Conservation (phyloP, 2,113 vertebrate species). For the human region GRCh38 chr1:11018501-11019000, state of each 20-base stretch:
- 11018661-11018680: not conserved
- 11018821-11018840: conserved; percentile 99
- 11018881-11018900: not conserved
- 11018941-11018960: not conserved
- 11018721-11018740: conserved; percentile 91
- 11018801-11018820: conserved; percentile 97
- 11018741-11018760: conserved; percentile 97
- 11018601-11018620: not conserved
- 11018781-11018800: conserved; percentile 99
- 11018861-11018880: conserved; percentile 96
- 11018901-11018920: not conserved
- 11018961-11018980: not conserved
- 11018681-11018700: not conserved
- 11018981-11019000: not conserved
- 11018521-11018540: not conserved
- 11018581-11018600: not conserved
- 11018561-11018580: not conserved
- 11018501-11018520: too few relatives aligned
- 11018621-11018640: not conserved
- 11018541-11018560: not conserved
- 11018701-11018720: conserved; percentile 19
- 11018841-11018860: conserved; percentile 99
- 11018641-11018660: not conserved
- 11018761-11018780: conserved; percentile 99
- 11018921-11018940: not conserved